Base-by-base conservation (phyloP, 2,888 invertebrate genomes). In the Leptopilina syphax region DNA sequence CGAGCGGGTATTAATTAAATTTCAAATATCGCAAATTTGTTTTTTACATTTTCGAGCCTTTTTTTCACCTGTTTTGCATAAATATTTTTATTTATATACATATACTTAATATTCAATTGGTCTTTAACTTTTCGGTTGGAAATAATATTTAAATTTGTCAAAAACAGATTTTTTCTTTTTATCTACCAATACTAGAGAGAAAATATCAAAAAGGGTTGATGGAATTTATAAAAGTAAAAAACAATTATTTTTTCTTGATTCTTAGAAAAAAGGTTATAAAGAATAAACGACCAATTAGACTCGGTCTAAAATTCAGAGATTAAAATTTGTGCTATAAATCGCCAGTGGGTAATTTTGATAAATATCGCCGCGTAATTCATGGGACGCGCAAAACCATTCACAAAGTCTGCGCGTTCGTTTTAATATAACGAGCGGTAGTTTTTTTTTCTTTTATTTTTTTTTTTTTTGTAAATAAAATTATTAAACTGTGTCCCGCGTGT, bases 261-360 rank as follows among this genome's bases (percentile, higher is more conserved):
- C 13, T 60, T 60, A 7, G 13, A n/a, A 60, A 60, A 18, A 60
- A n/a, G 18, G 63, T 18, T 63, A 63, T 18, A 2, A 8, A 24
- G 60, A 60, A 44, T 10, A 24, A 65, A 67, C 41, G 44, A 73
- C 81, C 81, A 81, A 84, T 83, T 82, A 83, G 81, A 81, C 77
- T 44, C 63, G 76, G 18, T 77, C 80, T 70, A 6, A 60, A 79
- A 44, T 44, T 8, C 27, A 44, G 13, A 77, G 70, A 79, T 82
- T 81, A 82, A 82, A 80, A 83, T 70, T 77, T 66, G 57, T 54
- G 79, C 80, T 80, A 83, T 84, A 83, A 83, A 84, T 83, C 83
- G 78, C 66, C 63, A 66, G 44, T 44, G 44, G 60, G 80, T 81
- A 81, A 83, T 83, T 84, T 83, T 77, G 78, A 83, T 83, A 79